Evolutionary conservation across 2,797 vertebrate species (phyloP), one percentile per base, ranked within the genome.

Genomic region (Danio choprae): DNA sequence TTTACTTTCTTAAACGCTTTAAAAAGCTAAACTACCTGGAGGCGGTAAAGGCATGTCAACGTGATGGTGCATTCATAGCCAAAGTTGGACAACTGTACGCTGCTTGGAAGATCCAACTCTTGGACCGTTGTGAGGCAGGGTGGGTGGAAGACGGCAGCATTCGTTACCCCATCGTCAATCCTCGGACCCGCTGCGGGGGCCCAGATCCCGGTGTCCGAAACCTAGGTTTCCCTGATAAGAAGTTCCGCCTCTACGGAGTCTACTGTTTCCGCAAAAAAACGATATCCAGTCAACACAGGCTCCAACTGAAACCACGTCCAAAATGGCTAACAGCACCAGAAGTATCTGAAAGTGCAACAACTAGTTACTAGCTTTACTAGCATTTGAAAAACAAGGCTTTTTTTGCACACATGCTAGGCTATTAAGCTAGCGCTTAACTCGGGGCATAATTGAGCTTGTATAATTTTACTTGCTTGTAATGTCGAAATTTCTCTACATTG

Each of bases 91-190:
- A 99, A 86, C 94, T 98, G 0, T 98, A 97, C 0, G 96, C 97
- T 0, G 97, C 96, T 0, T 98, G 97, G 97, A 97, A 96, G 89
- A 90, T 97, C 77, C 96, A 98, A 87, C 94, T 98, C 10, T 87
- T 98, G 91, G 97, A 99, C 84, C 95, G 95, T 76, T 98, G 97
- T 59, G 95, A 98, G 36, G 96, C 96, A 0, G 97, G 97, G 22
- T 98, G 97, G 97, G 85, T 98, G 84, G 95, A 95, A 58, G 97
- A 98, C 1, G 96, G 95, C 71, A 97, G 96, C 86, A 94, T 97
- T 67, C 97, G 97, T 36, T 98, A 99, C 87, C 96, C 97, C 81
- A 97, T 98, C 13, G 96, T 98, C 80, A 98, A 97, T 80, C 97
- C 97, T 0, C 94, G 97, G 0, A 83, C 91, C 0, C 96, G 96